Evolutionary conservation across 2,797 vertebrate genomes (phyloP).

Genomic region (Malurus leucopterus): DNA sequence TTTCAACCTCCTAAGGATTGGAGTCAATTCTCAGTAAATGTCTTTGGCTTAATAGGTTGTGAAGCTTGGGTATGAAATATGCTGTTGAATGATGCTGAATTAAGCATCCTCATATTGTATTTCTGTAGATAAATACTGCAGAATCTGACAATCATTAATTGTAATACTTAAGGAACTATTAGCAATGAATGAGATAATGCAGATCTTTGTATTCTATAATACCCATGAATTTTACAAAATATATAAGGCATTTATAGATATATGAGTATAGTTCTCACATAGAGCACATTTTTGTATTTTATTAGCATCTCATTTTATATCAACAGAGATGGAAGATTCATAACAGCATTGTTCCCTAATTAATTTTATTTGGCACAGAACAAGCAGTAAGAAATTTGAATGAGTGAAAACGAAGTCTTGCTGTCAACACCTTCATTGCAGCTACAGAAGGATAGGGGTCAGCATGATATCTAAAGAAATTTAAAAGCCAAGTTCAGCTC

Average conservation of each 20-base stretch:
- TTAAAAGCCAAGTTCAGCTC: background rate
- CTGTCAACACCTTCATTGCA: background rate
- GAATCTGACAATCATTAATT: slow-evolving; percentile 20
- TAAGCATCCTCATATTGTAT: slow-evolving; percentile 44
- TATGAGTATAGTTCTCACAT: background rate
- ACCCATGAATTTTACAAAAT: background rate
- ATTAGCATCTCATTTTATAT: background rate
- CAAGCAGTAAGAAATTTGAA: background rate
- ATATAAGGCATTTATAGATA: background rate
- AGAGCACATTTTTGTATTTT: background rate
- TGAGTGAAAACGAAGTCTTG: background rate
- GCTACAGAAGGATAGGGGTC: background rate
- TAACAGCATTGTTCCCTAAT: background rate
- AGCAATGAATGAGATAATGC: background rate
- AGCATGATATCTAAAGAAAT: background rate
- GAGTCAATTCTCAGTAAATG: slow-evolving; percentile 69
- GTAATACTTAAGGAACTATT: slow-evolving; percentile 3
- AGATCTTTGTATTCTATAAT: background rate
- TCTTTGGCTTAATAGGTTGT: slow-evolving; percentile 65
- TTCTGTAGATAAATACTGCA: slow-evolving; percentile 41
- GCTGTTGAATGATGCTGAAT: slow-evolving; percentile 51
- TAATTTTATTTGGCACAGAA: background rate
- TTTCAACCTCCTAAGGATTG: slow-evolving; percentile 65
- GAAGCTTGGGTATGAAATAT: slow-evolving; percentile 42
- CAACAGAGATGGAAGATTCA: background rate